Evolutionary conservation across 2,797 vertebrate genomes (phyloP).

Genomic region (Coendou prehensilis): DNA sequence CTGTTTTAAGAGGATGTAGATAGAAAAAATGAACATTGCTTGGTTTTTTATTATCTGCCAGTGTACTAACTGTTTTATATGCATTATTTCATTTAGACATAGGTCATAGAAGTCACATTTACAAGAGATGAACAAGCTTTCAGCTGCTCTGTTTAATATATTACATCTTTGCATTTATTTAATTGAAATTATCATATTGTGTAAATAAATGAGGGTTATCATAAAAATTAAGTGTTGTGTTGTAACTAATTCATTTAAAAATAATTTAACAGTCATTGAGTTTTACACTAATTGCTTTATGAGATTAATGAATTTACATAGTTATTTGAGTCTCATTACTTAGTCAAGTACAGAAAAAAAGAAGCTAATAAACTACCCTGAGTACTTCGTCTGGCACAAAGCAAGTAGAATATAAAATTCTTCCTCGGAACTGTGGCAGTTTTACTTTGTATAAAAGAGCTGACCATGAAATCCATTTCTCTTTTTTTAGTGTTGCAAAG

Average conservation of each 20-base stretch:
- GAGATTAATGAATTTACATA: conserved; percentile 89
- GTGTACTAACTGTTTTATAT: background rate
- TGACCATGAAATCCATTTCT: background rate
- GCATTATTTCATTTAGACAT: conserved; percentile 32
- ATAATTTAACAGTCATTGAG: conserved; percentile 87
- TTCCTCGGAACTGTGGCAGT: background rate
- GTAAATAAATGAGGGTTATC: conserved; percentile 85
- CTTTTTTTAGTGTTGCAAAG: background rate
- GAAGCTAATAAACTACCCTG: conserved; percentile 76
- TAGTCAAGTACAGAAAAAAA: conserved; percentile 76
- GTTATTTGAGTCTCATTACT: conserved; percentile 84
- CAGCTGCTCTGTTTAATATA: conserved; percentile 70
- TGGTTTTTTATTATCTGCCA: background rate
- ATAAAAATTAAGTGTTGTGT: conserved; percentile 87
- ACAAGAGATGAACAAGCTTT: conserved; percentile 65
- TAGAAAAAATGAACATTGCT: background rate
- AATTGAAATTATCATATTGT: conserved; percentile 81
- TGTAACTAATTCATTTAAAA: conserved; percentile 88
- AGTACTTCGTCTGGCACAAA: conserved; percentile 58
- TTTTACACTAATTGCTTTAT: conserved; percentile 88
- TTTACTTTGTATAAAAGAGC: background rate
- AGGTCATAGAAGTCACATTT: conserved; percentile 65
- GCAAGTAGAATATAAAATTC: conserved; percentile 57
- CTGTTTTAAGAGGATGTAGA: background rate
- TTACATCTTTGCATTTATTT: conserved; percentile 85